Evolutionary conservation across 2,113 vertebrate species (phyloP).

Genomic region (Perca schrenkii): DNA sequence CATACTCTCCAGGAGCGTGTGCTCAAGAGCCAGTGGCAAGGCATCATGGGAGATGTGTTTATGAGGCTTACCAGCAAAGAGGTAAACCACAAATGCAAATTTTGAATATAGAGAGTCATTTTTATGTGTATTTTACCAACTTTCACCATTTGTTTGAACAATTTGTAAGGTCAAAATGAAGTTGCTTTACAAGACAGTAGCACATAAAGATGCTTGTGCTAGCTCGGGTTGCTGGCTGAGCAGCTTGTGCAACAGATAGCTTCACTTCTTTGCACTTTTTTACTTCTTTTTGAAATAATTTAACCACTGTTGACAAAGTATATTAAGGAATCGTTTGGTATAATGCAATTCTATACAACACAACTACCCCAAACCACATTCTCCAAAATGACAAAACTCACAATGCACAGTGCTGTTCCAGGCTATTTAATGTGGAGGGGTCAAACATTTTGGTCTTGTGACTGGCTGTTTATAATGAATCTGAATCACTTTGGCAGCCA

Average conservation of each 20-base stretch:
- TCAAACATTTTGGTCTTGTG: conserved; percentile 32
- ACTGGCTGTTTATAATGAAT: conserved; percentile 29
- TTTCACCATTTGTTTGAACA: neutral
- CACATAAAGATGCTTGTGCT: too few relatives aligned
- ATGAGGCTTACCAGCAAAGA: conserved; percentile 95
- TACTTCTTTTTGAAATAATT: too few relatives aligned
- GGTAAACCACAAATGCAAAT: conserved; percentile 75
- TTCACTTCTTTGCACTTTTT: neutral
- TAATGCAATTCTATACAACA: neutral
- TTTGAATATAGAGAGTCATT: neutral
- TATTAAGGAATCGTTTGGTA: neutral
- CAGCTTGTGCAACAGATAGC: neutral
- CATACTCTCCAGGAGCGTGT: conserved; percentile 95
- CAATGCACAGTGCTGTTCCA: neutral
- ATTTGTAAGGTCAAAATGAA: neutral
- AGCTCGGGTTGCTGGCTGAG: neutral
- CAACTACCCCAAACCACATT: neutral
- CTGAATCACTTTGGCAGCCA: conserved; percentile 15
- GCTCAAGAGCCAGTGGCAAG: conserved; percentile 93
- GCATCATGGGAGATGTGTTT: conserved; percentile 97
- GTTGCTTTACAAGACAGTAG: too few relatives aligned
- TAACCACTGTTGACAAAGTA: neutral
- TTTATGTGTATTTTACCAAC: neutral
- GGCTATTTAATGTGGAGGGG: neutral
- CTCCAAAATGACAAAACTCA: neutral